Base-by-base conservation (phyloP, 2,888 invertebrate genomes). In the Oligia latruncula region DNA sequence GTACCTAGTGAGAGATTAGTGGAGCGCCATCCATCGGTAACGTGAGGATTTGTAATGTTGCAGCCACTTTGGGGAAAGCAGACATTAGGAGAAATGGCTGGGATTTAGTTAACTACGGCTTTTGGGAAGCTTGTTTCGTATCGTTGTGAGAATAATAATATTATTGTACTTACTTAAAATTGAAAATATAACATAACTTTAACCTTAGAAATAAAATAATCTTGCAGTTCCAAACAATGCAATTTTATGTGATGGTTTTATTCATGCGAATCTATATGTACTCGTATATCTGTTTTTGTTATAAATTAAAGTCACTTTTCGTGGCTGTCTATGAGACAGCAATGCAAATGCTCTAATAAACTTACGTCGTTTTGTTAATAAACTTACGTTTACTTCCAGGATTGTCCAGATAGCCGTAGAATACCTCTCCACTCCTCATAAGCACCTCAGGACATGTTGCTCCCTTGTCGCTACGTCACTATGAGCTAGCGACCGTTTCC, bases 21-120 rank as follows among this genome's bases (percentile, higher is more conserved):
- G 66, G 64, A 55, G 67, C 62, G 60, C 46, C 78, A 80, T 81
- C 84, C 74, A 79, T 81, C 74, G 76, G 87, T 82, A 87, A 87
- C 80, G 84, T 75, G 86, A 87, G 80, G 65, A 87, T n/a, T 75
- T 87, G 87, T 77, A 40, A 84, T 77, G 86, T 80, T 77, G 78
- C 5, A 62, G 76, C 1, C 35, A 29, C 11, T 49, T 71, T 55
- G 1, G 15, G 5, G 8, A 0, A 49, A 29, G n/a, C n/a, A 23
- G 74, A 43, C 35, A 13, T 67, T 67, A 3, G 5, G 2, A n/a
- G 15, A 67, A 74, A 40, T 35, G 4, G 20, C 71, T n/a, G 43
- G 58, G 17, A 0, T 11, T 71, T 23, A 55, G 6, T 29, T 8
- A 23, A 0, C 0, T 29, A 20, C 20, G 2, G 20, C 20, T 29